Evolutionary conservation across 2,888 invertebrate genomes (phyloP).

Genomic region (Zhengitettix transpicula): DNA sequence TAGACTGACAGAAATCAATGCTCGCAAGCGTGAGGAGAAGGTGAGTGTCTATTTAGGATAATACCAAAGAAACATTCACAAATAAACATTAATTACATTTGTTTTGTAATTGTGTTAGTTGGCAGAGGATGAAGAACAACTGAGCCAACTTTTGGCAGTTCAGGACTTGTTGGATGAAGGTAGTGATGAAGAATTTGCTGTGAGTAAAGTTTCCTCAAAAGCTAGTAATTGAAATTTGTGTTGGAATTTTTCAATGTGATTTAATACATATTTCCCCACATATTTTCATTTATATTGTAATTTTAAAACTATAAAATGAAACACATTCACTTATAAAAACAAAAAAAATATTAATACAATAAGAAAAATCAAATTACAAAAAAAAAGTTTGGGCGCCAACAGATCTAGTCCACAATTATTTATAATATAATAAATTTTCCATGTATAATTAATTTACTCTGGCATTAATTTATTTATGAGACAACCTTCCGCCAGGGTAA

Average conservation of each 20-base stretch:
- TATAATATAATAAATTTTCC: too few relatives aligned
- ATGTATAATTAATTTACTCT: too few relatives aligned
- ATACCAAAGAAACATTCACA: neutral
- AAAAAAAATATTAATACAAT: too few relatives aligned
- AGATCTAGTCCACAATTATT: too few relatives aligned
- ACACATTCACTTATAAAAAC: too few relatives aligned
- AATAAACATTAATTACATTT: neutral
- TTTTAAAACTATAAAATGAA: too few relatives aligned
- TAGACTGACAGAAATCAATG: slow-evolving; percentile 75
- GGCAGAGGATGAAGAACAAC: slow-evolving; percentile 73
- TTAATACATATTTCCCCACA: neutral
- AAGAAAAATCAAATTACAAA: too few relatives aligned
- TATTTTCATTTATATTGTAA: neutral
- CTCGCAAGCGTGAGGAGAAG: slow-evolving; percentile 71
- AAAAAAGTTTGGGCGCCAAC: too few relatives aligned
- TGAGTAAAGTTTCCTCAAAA: slow-evolving; percentile 11
- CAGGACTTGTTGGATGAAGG: slow-evolving; percentile 63
- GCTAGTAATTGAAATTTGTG: too few relatives aligned
- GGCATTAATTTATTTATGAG: too few relatives aligned
- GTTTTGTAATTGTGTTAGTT: slow-evolving; percentile 29
- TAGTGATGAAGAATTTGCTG: slow-evolving; percentile 47
- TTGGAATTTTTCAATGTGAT: neutral
- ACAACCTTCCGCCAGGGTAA: too few relatives aligned
- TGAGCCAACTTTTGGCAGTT: slow-evolving; percentile 56
- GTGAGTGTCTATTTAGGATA: slow-evolving; percentile 26